phyloP scores from a whole-genome alignment of 2,797 vertebrate genomes.

The Sebastes iracundus region DNA sequence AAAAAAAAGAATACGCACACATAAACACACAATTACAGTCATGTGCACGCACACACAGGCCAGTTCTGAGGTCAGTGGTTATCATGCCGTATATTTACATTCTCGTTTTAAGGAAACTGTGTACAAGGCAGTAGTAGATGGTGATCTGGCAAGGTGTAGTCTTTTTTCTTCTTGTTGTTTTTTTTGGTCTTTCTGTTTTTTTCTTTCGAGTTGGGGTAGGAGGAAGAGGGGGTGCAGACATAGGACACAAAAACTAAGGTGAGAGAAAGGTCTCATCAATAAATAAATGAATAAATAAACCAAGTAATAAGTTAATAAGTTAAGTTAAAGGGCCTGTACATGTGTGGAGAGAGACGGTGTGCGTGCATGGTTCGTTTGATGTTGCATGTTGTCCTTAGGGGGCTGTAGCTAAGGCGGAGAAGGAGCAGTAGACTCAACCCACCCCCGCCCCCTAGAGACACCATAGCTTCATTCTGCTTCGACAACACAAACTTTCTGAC shows the following conservation, averaged over 20 bases:
- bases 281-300: constrained; percentile 82
- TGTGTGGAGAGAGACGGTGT: constrained; percentile 47
- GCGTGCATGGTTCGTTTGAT: constrained; percentile 17
- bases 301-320: constrained; percentile 74
- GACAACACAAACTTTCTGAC: constrained; percentile 48
- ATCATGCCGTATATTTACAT: constrained; percentile 77
- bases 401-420: constrained; percentile 50
- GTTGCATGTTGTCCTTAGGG: constrained; percentile 34
- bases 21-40: constrained; percentile 25
- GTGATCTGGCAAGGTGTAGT: constrained; percentile 72
- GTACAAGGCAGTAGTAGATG: constrained; percentile 84
- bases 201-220: neutral
- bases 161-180: constrained; percentile 5
- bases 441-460: constrained; percentile 21
- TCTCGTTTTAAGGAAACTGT: constrained; percentile 82
- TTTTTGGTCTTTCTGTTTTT: neutral
- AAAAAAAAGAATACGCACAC: constrained; percentile 1
- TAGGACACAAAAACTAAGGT: constrained; percentile 49
- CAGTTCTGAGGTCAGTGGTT: constrained; percentile 62
- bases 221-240: constrained; percentile 34
- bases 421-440: constrained; percentile 22
- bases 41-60: constrained; percentile 47
- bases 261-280: constrained; percentile 56
- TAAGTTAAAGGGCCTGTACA: constrained; percentile 81
- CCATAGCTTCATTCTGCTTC: constrained; percentile 17